Conservation (phyloP, 1,140 invertebrate genomes). For the Rhyzopertha dominica region DNA sequence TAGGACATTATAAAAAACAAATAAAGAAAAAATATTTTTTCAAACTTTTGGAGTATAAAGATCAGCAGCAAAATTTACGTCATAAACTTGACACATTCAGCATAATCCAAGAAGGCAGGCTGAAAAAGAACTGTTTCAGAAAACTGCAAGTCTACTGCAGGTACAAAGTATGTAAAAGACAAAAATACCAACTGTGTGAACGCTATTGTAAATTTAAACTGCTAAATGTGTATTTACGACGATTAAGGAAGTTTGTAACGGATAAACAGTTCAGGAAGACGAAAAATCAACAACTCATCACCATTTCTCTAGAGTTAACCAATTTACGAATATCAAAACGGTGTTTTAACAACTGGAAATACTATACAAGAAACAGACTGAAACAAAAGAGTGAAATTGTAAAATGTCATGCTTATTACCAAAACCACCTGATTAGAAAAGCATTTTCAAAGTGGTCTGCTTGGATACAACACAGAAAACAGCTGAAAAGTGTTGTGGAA, state of each 20-base stretch:
- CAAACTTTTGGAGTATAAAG: no score
- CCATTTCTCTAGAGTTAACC: no score
- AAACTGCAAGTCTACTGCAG: constrained; percentile 8
- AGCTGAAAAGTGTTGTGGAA: constrained; percentile 5
- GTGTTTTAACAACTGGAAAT: constrained; percentile 13
- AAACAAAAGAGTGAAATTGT: constrained; percentile 6
- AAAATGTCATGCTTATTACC: not conserved
- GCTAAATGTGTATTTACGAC: not conserved
- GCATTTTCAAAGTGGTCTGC: constrained; percentile 2
- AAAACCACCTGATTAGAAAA: not conserved
- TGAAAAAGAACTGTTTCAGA: constrained; percentile 6
- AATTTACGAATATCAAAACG: not conserved
- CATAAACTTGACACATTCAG: no score
- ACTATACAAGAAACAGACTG: constrained; percentile 8
- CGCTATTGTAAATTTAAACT: constrained; percentile 7
- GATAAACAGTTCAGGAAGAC: no score
- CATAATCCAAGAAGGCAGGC: no score
- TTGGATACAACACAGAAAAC: constrained; percentile 5
- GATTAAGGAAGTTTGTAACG: no score
- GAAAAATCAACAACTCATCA: no score
- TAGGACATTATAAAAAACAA: not conserved
- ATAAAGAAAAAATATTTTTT: not conserved
- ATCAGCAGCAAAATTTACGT: no score
- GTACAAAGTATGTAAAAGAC: constrained; percentile 1
- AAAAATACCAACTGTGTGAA: not conserved